A percentile compares a stretch with the other conserved stretches of the same genome.
These are phyloP conservation scores for Drosophila neutralis DNA, from an alignment of 2,888 invertebrate species.

Conservation along the genomic window DNA sequence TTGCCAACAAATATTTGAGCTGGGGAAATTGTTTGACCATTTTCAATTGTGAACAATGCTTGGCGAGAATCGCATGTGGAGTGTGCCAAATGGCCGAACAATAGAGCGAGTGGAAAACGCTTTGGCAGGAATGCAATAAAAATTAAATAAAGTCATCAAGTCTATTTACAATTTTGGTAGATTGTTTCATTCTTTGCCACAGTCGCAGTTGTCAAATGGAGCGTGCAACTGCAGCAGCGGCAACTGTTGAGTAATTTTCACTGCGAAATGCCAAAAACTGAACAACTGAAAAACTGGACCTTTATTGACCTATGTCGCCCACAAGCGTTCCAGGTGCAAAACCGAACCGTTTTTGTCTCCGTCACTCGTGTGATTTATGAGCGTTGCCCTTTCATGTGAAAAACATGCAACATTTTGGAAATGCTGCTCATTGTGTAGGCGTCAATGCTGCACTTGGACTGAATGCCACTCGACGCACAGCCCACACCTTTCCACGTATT, in stretches of 20 bases:
- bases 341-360: slow-evolving; percentile 1
- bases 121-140: slow-evolving; percentile 70
- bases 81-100: slow-evolving; percentile 65
- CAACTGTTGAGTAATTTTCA: slow-evolving; percentile 71
- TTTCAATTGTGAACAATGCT: slow-evolving; percentile 39
- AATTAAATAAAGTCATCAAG: slow-evolving; percentile 80
- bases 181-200: slow-evolving; percentile 57
- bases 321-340: slow-evolving; percentile 74
- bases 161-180: slow-evolving; percentile 72
- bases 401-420: slow-evolving; percentile 32
- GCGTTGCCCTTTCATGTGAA: slow-evolving; percentile 57
- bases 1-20: slow-evolving; percentile 21
- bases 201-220: slow-evolving; percentile 67
- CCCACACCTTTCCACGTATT: slow-evolving; percentile 57
- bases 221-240: slow-evolving; percentile 54
- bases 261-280: slow-evolving; percentile 1
- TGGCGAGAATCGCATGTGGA: slow-evolving; percentile 50
- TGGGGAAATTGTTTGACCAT: slow-evolving; percentile 46
- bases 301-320: slow-evolving; percentile 57
- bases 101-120: slow-evolving; percentile 45
- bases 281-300: slow-evolving; percentile 20
- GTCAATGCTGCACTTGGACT: slow-evolving; percentile 57
- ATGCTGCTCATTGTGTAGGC: slow-evolving; percentile 67
- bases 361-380: slow-evolving; percentile 67
- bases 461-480: slow-evolving; percentile 59